phyloP scores from a whole-genome alignment of 2,888 invertebrate genomes.

The Synanthedon myopaeformis region DNA sequence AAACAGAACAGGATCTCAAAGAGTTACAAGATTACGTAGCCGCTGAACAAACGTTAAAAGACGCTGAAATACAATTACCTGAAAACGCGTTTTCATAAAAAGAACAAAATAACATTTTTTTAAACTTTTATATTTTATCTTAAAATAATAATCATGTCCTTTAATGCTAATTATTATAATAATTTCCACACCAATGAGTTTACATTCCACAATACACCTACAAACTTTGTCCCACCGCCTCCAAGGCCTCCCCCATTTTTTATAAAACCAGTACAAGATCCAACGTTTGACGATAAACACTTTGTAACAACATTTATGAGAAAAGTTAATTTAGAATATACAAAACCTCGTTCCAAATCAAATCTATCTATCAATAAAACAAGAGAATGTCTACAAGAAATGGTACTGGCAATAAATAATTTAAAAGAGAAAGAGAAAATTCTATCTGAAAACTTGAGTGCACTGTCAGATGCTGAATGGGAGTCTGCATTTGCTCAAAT shows the following conservation, averaged over 20 bases:
- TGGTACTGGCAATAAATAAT: constrained; percentile 23
- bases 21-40: constrained; percentile 77
- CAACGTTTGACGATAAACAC: constrained; percentile 25
- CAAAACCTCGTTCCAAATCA: constrained; percentile 3
- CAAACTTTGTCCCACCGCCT: constrained; percentile 21
- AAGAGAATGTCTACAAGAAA: constrained; percentile 21
- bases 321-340: constrained; percentile 5
- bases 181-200: constrained; percentile 32
- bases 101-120: constrained; percentile 17
- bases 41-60: constrained; percentile 76
- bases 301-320: constrained; percentile 32
- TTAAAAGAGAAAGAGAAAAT: constrained; percentile 38
- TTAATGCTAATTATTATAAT: constrained; percentile 44
- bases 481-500: constrained; percentile 56
- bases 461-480: constrained; percentile 69
- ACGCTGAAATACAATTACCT: constrained; percentile 72
- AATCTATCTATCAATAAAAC: constrained; percentile 25
- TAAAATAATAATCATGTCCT: constrained; percentile 50
- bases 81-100: constrained; percentile 31
- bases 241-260: constrained; percentile 25
- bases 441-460: constrained; percentile 48
- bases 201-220: constrained; percentile 45
- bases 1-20: constrained; percentile 82
- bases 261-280: constrained; percentile 14
- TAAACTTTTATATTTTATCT: constrained; percentile 21